Evolutionary conservation across 2,888 invertebrate species (phyloP).

Genomic region (Corythucha ciliata): DNA sequence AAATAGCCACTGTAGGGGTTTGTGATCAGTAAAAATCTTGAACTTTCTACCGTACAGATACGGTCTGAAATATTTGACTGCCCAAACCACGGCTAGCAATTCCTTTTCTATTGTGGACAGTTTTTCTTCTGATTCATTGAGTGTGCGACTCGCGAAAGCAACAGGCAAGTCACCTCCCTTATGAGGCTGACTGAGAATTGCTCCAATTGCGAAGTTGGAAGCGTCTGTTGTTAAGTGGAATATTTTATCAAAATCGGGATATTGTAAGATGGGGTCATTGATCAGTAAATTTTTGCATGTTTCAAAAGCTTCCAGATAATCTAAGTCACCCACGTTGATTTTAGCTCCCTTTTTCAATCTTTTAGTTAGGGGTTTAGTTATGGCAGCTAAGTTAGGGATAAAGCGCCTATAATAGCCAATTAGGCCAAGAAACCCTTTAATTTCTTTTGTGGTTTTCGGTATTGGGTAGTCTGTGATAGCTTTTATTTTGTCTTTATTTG

Average conservation of each 20-base stretch:
- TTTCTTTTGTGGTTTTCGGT: slow-evolving; percentile 19
- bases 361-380: slow-evolving; percentile 21
- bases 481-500: slow-evolving; percentile 24
- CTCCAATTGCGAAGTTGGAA: slow-evolving; percentile 36
- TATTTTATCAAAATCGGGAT: slow-evolving; percentile 30
- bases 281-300: slow-evolving; percentile 15
- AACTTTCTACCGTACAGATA: slow-evolving; percentile 32
- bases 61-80: slow-evolving; percentile 37
- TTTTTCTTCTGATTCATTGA: slow-evolving; percentile 37
- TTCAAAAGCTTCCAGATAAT: slow-evolving; percentile 14
- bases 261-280: slow-evolving; percentile 20
- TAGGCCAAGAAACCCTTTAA: slow-evolving; percentile 24
- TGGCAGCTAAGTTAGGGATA: slow-evolving; percentile 2
- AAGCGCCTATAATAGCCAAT: slow-evolving; percentile 23
- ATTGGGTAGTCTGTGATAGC: slow-evolving; percentile 17
- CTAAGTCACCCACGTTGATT: slow-evolving; percentile 27
- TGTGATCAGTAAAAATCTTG: slow-evolving; percentile 33
- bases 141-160: slow-evolving; percentile 37
- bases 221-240: slow-evolving; percentile 28
- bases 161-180: slow-evolving; percentile 39
- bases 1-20: slow-evolving; percentile 18
- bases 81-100: slow-evolving; percentile 38
- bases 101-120: slow-evolving; percentile 38
- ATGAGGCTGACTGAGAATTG: slow-evolving; percentile 33
- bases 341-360: slow-evolving; percentile 16